These are phyloP conservation scores for Accipiter virgatus DNA, from an alignment of 2,113 vertebrate species.

Conservation along the genomic window DNA sequence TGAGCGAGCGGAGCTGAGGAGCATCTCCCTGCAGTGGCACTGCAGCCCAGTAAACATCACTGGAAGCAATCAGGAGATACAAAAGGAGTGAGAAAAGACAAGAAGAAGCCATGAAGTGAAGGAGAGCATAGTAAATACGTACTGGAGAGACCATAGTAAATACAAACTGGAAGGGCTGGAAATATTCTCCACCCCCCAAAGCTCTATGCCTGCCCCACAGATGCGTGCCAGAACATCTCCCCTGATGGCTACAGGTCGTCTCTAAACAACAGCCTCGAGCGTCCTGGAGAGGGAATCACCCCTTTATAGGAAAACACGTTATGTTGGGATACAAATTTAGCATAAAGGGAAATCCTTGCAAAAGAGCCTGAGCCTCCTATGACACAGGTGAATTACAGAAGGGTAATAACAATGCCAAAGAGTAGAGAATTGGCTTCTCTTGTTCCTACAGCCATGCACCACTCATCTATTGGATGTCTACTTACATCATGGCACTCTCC, in stretches of 20 bases:
- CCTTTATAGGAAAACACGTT: background rate
- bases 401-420: background rate
- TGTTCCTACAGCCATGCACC: background rate
- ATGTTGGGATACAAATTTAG: background rate
- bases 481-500: background rate
- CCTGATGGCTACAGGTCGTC: background rate
- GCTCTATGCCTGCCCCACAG: fast-evolving
- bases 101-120: background rate
- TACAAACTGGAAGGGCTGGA: background rate
- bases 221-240: background rate
- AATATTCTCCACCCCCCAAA: background rate
- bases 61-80: background rate
- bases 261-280: background rate
- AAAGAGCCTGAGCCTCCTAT: background rate
- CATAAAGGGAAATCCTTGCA: background rate
- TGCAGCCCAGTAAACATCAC: background rate
- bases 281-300: background rate
- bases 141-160: background rate
- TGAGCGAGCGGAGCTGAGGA: background rate
- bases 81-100: background rate
- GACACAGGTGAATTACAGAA: background rate
- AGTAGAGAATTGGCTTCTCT: background rate
- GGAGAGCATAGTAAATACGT: background rate
- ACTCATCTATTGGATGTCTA: fast-evolving
- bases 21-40: background rate